phyloP scores from a whole-genome alignment of 2,888 invertebrate genomes.

The Leptothorax acervorum region DNA sequence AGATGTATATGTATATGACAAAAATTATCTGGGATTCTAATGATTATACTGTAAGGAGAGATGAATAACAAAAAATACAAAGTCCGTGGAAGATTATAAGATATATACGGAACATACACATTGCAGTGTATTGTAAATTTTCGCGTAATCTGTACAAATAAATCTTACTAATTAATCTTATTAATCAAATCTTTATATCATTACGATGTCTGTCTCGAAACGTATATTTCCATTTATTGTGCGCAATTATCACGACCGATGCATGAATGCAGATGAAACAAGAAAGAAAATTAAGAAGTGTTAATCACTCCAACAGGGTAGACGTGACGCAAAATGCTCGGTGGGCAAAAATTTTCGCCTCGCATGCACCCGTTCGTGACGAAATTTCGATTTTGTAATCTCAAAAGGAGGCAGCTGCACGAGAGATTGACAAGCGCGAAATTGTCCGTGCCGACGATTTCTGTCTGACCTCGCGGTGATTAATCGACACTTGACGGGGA shows the following conservation, averaged over 20 bases:
- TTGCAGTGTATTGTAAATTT: not conserved
- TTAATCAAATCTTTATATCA: not conserved
- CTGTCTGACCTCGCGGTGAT: slow-evolving; percentile 1
- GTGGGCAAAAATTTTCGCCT: not conserved
- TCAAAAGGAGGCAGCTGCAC: not conserved
- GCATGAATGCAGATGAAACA: slow-evolving; percentile 2
- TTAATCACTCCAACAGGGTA: not conserved
- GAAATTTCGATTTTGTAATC: slow-evolving; percentile 10
- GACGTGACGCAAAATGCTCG: not conserved
- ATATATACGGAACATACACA: not conserved
- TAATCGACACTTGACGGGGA: not conserved
- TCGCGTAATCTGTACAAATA: not conserved
- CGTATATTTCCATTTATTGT: not conserved
- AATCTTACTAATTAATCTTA: not conserved
- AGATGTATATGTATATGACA: not conserved
- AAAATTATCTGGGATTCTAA: not conserved
- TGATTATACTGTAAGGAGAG: not conserved
- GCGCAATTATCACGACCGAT: not conserved
- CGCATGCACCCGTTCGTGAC: not conserved
- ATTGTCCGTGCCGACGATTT: not conserved
- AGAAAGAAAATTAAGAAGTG: not conserved
- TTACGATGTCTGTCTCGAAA: not conserved
- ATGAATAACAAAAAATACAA: not conserved
- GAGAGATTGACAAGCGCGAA: not conserved
- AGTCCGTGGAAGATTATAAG: not conserved